Conservation (phyloP, 2,113 vertebrate species). For the Dendropsophus ebraccatus region DNA sequence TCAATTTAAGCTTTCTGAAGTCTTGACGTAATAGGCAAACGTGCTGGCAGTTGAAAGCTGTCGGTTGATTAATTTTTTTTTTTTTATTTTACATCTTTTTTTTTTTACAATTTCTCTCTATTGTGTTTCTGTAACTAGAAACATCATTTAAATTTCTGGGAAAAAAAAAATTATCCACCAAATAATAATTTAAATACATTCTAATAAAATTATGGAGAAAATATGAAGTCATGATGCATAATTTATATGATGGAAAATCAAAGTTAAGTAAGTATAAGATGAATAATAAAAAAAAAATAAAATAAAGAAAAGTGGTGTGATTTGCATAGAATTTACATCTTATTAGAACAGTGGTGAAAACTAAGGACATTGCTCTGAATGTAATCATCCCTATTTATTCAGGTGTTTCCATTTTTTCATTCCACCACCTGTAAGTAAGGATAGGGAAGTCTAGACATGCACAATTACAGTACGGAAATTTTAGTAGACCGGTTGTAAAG, state of each 20-base stretch:
- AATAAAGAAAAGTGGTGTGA: neutral
- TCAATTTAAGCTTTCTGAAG: conserved; percentile 71
- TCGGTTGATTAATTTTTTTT: conserved; percentile 58
- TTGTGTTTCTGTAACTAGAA: neutral
- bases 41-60: conserved; percentile 70
- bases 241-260: neutral
- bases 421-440: conserved; percentile 34
- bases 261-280: neutral
- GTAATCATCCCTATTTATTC: conserved; percentile 28
- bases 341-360: neutral
- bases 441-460: conserved; percentile 30
- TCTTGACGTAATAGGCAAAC: conserved; percentile 75
- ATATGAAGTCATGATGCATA: conserved; percentile 6
- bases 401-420: conserved; percentile 37
- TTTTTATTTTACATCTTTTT: too few species aligned
- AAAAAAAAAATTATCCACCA: neutral
- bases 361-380: neutral
- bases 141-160: neutral
- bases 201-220: conserved; percentile 12
- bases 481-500: conserved; percentile 11
- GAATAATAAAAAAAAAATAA: neutral
- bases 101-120: neutral
- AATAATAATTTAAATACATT: neutral
- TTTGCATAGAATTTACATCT: conserved; percentile 44
- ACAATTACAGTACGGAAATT: conserved; percentile 39